phyloP scores from a whole-genome alignment of 2,797 vertebrate species.

The Pterois miles region DNA sequence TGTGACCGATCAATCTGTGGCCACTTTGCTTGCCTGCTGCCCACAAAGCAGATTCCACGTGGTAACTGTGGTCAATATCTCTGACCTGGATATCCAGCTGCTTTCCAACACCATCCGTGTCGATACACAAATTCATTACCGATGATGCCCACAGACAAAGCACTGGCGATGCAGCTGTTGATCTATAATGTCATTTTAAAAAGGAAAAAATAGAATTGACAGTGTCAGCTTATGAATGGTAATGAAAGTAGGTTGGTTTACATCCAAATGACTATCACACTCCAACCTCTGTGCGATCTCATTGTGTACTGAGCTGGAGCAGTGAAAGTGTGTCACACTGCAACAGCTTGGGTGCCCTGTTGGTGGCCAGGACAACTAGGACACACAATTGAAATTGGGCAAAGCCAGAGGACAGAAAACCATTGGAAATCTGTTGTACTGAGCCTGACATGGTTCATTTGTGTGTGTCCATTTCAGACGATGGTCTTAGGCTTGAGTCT shows the following conservation, averaged over 20 bases:
- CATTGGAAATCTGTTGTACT: conserved; percentile 60
- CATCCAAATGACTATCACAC: conserved; percentile 38
- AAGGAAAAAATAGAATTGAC: conserved; percentile 48
- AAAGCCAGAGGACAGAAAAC: conserved; percentile 71
- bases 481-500: conserved; percentile 73
- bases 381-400: conserved; percentile 63
- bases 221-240: conserved; percentile 38
- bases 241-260: conserved; percentile 60
- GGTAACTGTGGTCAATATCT: conserved; percentile 82
- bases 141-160: conserved; percentile 54
- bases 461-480: conserved; percentile 69
- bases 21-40: conserved; percentile 76
- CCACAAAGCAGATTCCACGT: conserved; percentile 76
- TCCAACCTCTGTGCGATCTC: conserved; percentile 42
- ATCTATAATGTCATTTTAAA: conserved; percentile 68
- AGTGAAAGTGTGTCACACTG: conserved; percentile 70
- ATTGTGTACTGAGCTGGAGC: conserved; percentile 39
- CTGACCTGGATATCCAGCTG: conserved; percentile 82
- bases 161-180: conserved; percentile 42
- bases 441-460: conserved; percentile 81
- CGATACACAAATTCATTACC: conserved; percentile 78
- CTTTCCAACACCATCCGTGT: conserved; percentile 64
- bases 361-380: conserved; percentile 66
- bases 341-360: conserved; percentile 43
- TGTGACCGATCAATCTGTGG: conserved; percentile 81